These are phyloP conservation scores for Indri indri DNA, from an alignment of 2,113 vertebrate species.

Conservation along the genomic window DNA sequence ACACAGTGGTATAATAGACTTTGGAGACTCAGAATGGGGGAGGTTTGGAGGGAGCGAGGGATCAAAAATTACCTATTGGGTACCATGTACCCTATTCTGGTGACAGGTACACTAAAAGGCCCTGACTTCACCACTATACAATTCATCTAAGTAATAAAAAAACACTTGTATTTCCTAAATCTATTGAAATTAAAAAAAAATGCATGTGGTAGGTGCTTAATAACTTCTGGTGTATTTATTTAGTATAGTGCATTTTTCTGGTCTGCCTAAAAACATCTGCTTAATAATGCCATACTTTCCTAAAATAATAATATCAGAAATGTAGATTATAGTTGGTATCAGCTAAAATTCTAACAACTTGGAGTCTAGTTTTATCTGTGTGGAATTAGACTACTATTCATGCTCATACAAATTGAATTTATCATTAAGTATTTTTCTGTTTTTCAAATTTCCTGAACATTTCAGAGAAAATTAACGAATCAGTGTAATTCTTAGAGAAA, in stretches of 20 bases:
- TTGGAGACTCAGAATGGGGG: too few species aligned
- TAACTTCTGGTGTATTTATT: neutral
- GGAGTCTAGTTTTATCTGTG: neutral
- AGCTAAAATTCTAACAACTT: conserved; percentile 6
- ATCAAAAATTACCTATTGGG: too few species aligned
- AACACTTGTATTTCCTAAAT: too few species aligned
- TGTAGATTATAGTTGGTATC: neutral
- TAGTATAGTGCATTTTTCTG: neutral
- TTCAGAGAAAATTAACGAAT: conserved; percentile 20
- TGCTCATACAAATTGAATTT: neutral
- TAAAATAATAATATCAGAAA: neutral
- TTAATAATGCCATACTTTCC: neutral
- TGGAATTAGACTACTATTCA: neutral
- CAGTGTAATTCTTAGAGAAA: conserved; percentile 37
- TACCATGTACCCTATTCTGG: too few species aligned
- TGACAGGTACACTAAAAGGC: too few species aligned
- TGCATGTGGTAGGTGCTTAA: neutral
- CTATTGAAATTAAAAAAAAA: too few species aligned
- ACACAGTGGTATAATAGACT: too few species aligned
- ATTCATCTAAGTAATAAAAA: too few species aligned
- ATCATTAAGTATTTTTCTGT: neutral
- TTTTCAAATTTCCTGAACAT: conserved; percentile 17
- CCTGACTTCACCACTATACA: too few species aligned
- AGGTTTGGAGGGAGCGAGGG: accelerated
- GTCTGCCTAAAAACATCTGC: neutral